Conservation (phyloP, 2,797 vertebrate genomes). For the Glyptemys insculpta region DNA sequence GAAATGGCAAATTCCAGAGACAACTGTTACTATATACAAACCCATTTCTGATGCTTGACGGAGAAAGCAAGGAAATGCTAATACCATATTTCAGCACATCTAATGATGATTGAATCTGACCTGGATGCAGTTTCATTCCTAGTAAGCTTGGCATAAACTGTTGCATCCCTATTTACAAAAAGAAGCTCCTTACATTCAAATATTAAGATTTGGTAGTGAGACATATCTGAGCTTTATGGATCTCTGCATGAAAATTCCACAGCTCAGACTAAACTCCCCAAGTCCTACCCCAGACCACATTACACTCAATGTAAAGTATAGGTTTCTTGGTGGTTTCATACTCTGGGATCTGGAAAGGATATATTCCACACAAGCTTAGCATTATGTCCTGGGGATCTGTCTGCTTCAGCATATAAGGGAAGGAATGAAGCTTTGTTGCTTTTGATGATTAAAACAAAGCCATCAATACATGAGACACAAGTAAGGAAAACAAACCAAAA, state of each 20-base stretch:
- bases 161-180: conserved; percentile 1
- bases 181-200: background rate
- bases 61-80: background rate
- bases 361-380: background rate
- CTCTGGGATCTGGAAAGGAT: background rate
- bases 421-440: background rate
- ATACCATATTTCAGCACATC: background rate
- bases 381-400: fast-evolving
- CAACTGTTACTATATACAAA: background rate
- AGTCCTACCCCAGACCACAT: background rate
- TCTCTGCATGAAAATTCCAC: conserved; percentile 45
- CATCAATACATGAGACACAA: background rate
- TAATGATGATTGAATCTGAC: background rate
- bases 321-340: background rate
- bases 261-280: background rate
- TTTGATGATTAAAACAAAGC: conserved; percentile 33
- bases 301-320: conserved; percentile 4
- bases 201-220: background rate
- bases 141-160: conserved; percentile 13
- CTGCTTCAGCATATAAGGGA: background rate
- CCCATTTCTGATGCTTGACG: background rate
- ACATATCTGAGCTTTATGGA: conserved; percentile 18
- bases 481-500: conserved; percentile 15
- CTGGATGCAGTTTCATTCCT: background rate
- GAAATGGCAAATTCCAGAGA: background rate